These are phyloP conservation scores for Pseudomyrmex pallidus DNA, from an alignment of 1,140 invertebrate genomes.

Conservation along the genomic window DNA sequence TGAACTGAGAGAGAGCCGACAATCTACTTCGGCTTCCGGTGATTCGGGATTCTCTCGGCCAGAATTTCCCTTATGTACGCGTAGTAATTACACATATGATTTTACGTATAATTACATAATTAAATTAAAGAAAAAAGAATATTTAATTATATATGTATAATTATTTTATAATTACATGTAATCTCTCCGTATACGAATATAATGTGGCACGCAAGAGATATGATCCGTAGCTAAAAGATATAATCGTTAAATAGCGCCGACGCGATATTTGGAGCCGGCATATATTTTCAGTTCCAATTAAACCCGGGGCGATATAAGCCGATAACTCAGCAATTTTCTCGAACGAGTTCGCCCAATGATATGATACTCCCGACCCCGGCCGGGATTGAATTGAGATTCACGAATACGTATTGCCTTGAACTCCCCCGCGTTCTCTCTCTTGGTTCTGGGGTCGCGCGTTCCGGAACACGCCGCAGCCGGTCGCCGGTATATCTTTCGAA, in stretches of 20 bases:
- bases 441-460: conserved; percentile 23
- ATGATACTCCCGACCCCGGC: background rate
- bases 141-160: no score
- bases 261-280: no score
- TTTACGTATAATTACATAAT: background rate
- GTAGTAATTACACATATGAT: no score
- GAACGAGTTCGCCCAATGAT: conserved; percentile 22
- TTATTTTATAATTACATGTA: no score
- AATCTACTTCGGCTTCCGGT: no score
- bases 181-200: no score
- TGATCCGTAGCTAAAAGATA: background rate
- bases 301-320: background rate
- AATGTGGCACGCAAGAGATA: background rate
- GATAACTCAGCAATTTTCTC: conserved; percentile 51
- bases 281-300: conserved; percentile 49
- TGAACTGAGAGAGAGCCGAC: background rate
- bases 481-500: conserved; percentile 58
- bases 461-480: conserved; percentile 33
- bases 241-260: conserved; percentile 4
- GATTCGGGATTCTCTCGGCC: no score
- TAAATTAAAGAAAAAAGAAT: background rate
- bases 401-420: conserved; percentile 45
- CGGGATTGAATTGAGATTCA: conserved; percentile 50
- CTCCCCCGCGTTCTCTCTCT: background rate
- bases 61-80: no score